phyloP scores from a whole-genome alignment of 2,113 vertebrate species.

The Melanotaenia duboulayi region DNA sequence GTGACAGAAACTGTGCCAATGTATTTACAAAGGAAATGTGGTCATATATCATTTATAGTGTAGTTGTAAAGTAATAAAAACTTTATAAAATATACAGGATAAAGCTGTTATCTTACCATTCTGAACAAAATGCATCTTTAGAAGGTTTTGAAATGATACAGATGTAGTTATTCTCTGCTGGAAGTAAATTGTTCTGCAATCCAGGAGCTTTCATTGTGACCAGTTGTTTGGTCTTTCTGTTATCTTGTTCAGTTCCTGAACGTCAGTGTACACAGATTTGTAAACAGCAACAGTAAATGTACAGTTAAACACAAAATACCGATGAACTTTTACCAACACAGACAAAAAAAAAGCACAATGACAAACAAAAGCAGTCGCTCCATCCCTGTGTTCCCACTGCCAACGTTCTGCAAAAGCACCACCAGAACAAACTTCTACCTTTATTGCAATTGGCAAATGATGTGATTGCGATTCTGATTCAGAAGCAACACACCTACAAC shows the following conservation, averaged over 20 bases:
- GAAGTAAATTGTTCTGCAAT: constrained; percentile 10
- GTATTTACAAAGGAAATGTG: too few species aligned
- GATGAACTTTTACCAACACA: constrained; percentile 15
- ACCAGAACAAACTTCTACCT: constrained; percentile 46
- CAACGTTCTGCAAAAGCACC: constrained; percentile 24
- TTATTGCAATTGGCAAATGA: constrained; percentile 57
- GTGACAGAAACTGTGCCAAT: not conserved
- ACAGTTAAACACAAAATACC: constrained; percentile 24
- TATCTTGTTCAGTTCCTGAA: constrained; percentile 19
- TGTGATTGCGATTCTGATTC: constrained; percentile 43
- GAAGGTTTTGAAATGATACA: constrained; percentile 19
- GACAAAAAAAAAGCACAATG: not conserved
- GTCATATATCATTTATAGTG: not conserved
- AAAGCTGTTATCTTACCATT: not conserved
- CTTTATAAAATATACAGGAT: not conserved
- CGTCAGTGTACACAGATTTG: constrained; percentile 19
- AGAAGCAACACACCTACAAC: constrained; percentile 30
- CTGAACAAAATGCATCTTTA: not conserved
- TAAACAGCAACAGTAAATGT: constrained; percentile 24
- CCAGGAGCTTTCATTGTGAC: constrained; percentile 33
- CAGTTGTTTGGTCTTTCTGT: constrained; percentile 28
- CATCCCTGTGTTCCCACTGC: not conserved
- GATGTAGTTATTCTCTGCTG: constrained; percentile 21
- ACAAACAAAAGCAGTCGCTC: constrained; percentile 6
- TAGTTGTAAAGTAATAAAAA: not conserved